These are phyloP conservation scores for Dasysyrphus tricinctus DNA, from an alignment of 2,888 invertebrate species.

Conservation along the genomic window DNA sequence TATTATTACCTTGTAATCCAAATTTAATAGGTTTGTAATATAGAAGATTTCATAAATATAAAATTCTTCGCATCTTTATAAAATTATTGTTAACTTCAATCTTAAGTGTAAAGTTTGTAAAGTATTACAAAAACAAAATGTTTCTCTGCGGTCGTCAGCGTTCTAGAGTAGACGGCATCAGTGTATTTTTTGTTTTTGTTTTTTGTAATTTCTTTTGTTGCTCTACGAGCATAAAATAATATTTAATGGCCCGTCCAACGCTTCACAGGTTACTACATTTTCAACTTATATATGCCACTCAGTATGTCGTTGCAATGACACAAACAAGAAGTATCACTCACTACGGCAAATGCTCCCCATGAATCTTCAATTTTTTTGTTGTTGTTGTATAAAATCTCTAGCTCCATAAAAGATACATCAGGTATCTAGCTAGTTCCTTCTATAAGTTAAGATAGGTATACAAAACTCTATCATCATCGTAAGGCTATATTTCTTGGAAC, in stretches of 20 bases:
- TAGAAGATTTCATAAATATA: neutral
- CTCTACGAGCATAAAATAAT: conserved; percentile 65
- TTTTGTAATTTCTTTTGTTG: conserved; percentile 33
- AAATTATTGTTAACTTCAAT: neutral
- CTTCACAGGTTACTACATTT: conserved; percentile 56
- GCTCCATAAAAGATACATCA: conserved; percentile 36
- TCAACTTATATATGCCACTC: conserved; percentile 44
- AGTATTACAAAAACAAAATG: conserved; percentile 18
- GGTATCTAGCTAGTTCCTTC: conserved; percentile 26
- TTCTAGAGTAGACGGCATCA: conserved; percentile 5
- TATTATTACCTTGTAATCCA: conserved; percentile 5
- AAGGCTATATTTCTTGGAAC: conserved; percentile 46
- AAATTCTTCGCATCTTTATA: neutral
- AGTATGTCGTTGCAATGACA: conserved; percentile 59
- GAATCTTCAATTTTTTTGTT: conserved; percentile 39
- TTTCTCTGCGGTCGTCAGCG: neutral
- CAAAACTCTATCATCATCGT: neutral
- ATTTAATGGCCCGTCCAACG: conserved; percentile 68
- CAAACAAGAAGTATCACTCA: conserved; percentile 62
- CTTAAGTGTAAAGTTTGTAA: conserved; percentile 16
- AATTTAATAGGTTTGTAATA: neutral
- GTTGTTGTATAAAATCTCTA: neutral
- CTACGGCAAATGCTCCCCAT: conserved; percentile 55
- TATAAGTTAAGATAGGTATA: neutral
- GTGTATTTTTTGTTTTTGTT: conserved; percentile 8